phyloP scores from a whole-genome alignment of 2,113 vertebrate genomes.

The Alaudala cheleensis region DNA sequence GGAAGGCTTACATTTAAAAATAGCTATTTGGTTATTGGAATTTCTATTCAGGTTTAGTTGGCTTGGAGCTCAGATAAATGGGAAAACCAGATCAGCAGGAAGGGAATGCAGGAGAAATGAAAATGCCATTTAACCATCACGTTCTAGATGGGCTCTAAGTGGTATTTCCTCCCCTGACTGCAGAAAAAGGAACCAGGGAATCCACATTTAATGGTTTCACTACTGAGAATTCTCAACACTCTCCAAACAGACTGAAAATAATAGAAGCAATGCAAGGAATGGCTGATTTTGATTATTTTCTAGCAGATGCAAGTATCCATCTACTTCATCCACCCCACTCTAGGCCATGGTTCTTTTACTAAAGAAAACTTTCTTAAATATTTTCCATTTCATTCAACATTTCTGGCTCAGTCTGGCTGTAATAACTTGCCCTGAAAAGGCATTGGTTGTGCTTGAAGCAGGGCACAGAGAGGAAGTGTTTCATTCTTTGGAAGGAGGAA shows the following conservation, averaged over 20 bases:
- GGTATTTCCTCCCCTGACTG: not conserved
- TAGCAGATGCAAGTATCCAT: not conserved
- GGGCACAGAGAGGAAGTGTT: not conserved
- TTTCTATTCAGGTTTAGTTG: not conserved
- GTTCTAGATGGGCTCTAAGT: not conserved
- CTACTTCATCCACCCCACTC: not conserved
- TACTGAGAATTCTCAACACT: not conserved
- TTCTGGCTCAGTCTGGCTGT: not conserved
- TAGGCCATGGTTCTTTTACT: not conserved
- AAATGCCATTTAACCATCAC: not conserved
- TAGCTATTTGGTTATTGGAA: not conserved
- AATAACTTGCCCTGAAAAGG: not conserved
- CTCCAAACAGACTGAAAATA: not conserved
- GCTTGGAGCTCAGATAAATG: not conserved
- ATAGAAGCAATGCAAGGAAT: not conserved
- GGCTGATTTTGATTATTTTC: not conserved
- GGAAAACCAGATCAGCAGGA: conserved; percentile 9
- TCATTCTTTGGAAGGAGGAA: not conserved
- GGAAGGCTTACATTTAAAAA: not conserved
- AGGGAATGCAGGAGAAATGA: not conserved
- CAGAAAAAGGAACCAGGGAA: not conserved
- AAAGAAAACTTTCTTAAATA: not conserved
- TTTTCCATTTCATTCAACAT: conserved; percentile 10
- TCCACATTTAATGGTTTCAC: not conserved
- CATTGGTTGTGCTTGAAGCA: not conserved